phyloP scores from a whole-genome alignment of 1,140 invertebrate genomes.

The Portunus trituberculatus region DNA sequence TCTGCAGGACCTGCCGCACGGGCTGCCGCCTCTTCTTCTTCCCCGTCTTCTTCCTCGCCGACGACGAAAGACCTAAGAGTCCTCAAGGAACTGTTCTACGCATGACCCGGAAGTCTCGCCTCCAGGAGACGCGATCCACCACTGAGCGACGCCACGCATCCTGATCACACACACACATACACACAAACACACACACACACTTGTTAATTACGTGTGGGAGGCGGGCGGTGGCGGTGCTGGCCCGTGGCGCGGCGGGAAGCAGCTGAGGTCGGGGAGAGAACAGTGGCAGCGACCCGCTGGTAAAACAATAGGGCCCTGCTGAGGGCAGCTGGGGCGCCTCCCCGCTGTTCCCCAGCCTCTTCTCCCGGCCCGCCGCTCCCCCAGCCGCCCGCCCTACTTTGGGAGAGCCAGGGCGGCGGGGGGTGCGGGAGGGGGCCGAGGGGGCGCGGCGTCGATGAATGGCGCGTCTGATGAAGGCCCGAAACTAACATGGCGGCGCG shows the following conservation, averaged over 20 bases:
- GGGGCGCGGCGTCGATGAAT: slow-evolving; percentile 60
- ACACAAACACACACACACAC: slow-evolving; percentile 46
- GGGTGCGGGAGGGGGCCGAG: slow-evolving; percentile 26
- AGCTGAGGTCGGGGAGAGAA: slow-evolving; percentile 30
- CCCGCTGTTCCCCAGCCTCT: slow-evolving; percentile 38
- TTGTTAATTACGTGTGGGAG: slow-evolving; percentile 25
- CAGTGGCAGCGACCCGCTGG: slow-evolving; percentile 12
- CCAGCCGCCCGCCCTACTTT: slow-evolving; percentile 28
- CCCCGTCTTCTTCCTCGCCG: neutral
- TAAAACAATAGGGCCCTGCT: slow-evolving; percentile 54
- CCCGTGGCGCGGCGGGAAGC: slow-evolving; percentile 32
- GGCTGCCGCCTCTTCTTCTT: neutral
- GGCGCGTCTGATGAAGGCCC: slow-evolving; percentile 54
- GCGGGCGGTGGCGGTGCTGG: neutral
- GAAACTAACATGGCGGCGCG: slow-evolving; percentile 53
- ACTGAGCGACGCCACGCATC: neutral
- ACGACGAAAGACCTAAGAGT: neutral
- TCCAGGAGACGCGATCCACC: neutral
- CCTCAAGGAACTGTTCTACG: neutral
- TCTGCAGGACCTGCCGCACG: neutral
- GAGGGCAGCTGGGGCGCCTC: slow-evolving; percentile 48
- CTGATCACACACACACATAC: neutral
- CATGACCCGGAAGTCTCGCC: neutral
- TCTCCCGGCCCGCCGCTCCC: neutral
- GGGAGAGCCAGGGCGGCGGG: slow-evolving; percentile 13